Percentiles rank a stretch among this genome's conserved stretches.
Conservation (phyloP, 1,140 invertebrate genomes). For the Ooceraea biroi region DNA sequence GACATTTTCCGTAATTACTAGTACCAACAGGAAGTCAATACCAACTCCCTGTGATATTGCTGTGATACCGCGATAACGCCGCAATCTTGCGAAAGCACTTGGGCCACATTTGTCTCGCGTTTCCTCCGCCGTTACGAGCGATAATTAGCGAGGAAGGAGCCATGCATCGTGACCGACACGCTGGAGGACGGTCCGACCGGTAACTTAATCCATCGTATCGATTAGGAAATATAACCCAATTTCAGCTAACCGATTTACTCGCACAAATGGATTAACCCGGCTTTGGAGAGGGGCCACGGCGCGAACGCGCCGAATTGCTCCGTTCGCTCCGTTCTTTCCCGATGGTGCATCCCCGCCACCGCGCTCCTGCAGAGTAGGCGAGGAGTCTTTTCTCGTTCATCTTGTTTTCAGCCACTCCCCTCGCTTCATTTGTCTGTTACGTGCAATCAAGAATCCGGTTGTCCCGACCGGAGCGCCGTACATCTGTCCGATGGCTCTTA, state of each 20-base stretch:
- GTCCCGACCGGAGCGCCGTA: slow-evolving; percentile 61
- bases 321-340: slow-evolving; percentile 70
- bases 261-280: slow-evolving; percentile 76
- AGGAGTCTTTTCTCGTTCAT: slow-evolving; percentile 65
- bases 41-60: neutral
- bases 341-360: slow-evolving; percentile 41
- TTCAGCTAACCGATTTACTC: slow-evolving; percentile 76
- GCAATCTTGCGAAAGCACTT: neutral
- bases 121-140: neutral
- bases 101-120: slow-evolving; percentile 15
- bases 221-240: slow-evolving; percentile 81
- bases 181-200: slow-evolving; percentile 47
- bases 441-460: slow-evolving; percentile 74
- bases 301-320: slow-evolving; percentile 73
- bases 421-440: slow-evolving; percentile 76
- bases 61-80: neutral
- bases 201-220: slow-evolving; percentile 79
- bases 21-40: neutral
- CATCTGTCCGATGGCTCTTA: slow-evolving; percentile 69
- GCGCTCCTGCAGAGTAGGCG: no score
- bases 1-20: neutral
- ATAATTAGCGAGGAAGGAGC: slow-evolving; percentile 54
- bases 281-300: slow-evolving; percentile 60
- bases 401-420: slow-evolving; percentile 74
- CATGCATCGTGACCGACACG: slow-evolving; percentile 34